Base-by-base conservation (phyloP, 2,888 invertebrate genomes). In the Dicyrtomina minuta region DNA sequence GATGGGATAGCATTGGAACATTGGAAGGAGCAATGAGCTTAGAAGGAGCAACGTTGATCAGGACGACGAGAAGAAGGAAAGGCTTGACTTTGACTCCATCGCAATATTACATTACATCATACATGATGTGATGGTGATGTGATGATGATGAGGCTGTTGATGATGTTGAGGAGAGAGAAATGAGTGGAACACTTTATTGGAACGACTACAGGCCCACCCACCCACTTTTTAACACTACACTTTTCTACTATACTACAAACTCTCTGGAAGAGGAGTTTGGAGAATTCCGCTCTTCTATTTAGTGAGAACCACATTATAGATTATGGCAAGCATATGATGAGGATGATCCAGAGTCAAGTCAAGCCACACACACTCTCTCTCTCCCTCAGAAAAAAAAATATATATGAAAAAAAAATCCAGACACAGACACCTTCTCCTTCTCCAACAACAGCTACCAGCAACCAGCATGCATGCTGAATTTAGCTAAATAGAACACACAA, bases 321-420 rank as follows among this genome's bases (percentile, higher is more conserved):
- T 60, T 60, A 60, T 60, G 60, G 44, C 60, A 60, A 60, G 60
- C 60, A 60, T 44, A 44, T 60, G 60, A 60, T 22, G 12, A 41
- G 26, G 60, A 60, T 60, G 60, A 60, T 24, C 4, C 3, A 44
- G 60, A n/a, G n/a, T n/a, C n/a, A n/a, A n/a, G n/a, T n/a, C 55
- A 22, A 33, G 33, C 33, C 3, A 33, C 33, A n/a, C n/a, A n/a
- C n/a, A n/a, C n/a, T n/a, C n/a, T n/a, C n/a, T n/a, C n/a, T n/a
- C n/a, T n/a, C n/a, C n/a, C n/a, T 33, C 33, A 33, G 33, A 33
- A 33, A 5, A 8, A 8, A 33, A 33, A 33, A 26, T 51, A 20
- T 20, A n/a, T n/a, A 20, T 55, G 55, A 33, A 33, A 33, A 33
- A 33, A 8, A 33, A 33, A 33, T n/a, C 24, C 13, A 53, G 22